Percentiles rank a stretch among this genome's conserved stretches.
These are phyloP conservation scores for Ictidomys tridecemlineatus DNA, from an alignment of 2,113 vertebrate genomes.

Conservation along the genomic window DNA sequence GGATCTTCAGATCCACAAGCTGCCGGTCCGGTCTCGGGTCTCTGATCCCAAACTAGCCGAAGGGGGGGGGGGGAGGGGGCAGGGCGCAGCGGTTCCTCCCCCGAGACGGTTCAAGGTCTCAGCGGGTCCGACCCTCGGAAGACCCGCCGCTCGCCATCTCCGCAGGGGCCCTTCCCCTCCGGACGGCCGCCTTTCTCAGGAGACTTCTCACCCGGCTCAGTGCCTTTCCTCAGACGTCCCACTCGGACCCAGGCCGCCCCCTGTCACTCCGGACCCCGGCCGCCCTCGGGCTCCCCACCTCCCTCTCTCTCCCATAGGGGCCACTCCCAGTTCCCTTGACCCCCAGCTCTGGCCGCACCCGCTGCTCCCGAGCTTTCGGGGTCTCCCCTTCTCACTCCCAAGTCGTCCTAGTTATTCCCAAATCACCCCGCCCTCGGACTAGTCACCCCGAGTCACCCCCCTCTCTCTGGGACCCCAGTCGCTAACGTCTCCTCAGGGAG, in stretches of 20 bases:
- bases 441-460: not conserved
- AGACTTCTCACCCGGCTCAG: not conserved
- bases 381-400: not conserved
- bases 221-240: not conserved
- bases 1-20: conserved; percentile 13
- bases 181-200: not conserved
- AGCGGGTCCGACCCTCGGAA: not conserved
- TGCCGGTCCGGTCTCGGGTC: conserved; percentile 53
- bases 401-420: not conserved
- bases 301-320: not conserved
- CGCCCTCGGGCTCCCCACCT: not conserved
- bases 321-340: conserved; percentile 51
- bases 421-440: not conserved
- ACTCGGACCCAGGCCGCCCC: not conserved
- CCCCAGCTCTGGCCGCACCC: not conserved
- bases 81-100: conserved; percentile 41
- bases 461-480: not conserved
- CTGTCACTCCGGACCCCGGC: not conserved
- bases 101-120: conserved; percentile 19
- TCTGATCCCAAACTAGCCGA: not conserved
- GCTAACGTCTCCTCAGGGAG: conserved; percentile 44
- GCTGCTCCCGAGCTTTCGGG: not conserved
- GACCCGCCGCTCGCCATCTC: not conserved
- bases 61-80: not conserved
- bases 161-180: not conserved